Conservation (phyloP, 2,888 invertebrate species). For the Pseudolycoriella hygida region DNA sequence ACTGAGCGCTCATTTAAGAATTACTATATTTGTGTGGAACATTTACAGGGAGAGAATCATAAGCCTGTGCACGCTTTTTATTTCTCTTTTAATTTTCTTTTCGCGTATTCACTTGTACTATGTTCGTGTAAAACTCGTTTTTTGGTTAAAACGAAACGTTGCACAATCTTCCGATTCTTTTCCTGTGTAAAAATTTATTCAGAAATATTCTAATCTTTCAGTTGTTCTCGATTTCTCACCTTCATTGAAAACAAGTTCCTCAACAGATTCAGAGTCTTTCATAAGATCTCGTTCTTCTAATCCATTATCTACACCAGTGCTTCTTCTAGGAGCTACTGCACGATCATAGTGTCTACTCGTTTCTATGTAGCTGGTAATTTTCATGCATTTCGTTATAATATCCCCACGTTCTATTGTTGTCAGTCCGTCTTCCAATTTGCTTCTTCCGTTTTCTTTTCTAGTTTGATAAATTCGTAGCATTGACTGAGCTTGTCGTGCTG, state of each 20-base stretch:
- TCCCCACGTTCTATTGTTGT: conserved; percentile 78
- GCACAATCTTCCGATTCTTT: too few species aligned
- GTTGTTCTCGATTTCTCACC: conserved; percentile 19
- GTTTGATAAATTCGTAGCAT: conserved; percentile 42
- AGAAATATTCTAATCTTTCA: too few species aligned
- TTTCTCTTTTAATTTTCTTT: too few species aligned
- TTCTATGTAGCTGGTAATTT: conserved; percentile 11
- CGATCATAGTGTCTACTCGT: conserved; percentile 8
- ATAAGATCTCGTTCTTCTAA: conserved; percentile 47
- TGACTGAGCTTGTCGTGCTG: conserved; percentile 56
- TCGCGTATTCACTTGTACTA: too few species aligned
- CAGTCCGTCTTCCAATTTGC: conserved; percentile 66
- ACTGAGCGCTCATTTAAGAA: too few species aligned
- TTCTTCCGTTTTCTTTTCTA: conserved; percentile 30
- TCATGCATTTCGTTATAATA: conserved; percentile 72
- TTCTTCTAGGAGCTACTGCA: conserved; percentile 14
- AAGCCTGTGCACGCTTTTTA: too few species aligned
- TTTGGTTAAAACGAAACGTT: too few species aligned
- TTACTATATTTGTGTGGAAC: too few species aligned
- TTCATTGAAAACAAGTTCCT: conserved; percentile 28
- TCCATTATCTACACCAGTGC: conserved; percentile 31
- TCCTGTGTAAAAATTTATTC: too few species aligned
- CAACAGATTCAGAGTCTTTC: conserved; percentile 40
- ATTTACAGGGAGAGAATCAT: too few species aligned
- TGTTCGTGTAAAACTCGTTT: too few species aligned